Conservation (phyloP, 37 sponge, comb jelly and placozoan genomes). For the Hexactinellida sp. region DNA sequence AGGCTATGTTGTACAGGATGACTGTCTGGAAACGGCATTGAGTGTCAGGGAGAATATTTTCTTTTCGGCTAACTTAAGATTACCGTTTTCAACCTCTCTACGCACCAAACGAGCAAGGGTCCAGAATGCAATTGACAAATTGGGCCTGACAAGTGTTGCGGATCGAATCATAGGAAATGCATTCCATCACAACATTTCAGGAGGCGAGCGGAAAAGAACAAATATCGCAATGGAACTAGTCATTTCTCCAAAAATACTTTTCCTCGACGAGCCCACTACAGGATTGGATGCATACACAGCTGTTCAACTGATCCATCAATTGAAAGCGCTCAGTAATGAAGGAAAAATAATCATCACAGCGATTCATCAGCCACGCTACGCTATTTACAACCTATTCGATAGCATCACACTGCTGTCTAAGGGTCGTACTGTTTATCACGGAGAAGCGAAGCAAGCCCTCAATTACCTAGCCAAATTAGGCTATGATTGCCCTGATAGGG, state of each 20-base stretch:
- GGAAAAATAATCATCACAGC: slow-evolving; percentile 26
- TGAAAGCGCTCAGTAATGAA: slow-evolving; percentile 16
- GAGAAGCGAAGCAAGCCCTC: slow-evolving; percentile 21
- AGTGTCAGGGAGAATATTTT: slow-evolving; percentile 60
- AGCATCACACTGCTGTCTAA: slow-evolving; percentile 31
- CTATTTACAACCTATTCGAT: slow-evolving; percentile 43
- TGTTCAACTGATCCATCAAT: neutral
- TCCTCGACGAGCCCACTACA: slow-evolving; percentile 24
- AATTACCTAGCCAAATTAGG: slow-evolving; percentile 30
- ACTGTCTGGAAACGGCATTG: slow-evolving; percentile 58
- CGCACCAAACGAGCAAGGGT: slow-evolving; percentile 42
- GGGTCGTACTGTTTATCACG: slow-evolving; percentile 39
- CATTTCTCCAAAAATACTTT: neutral
- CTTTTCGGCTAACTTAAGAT: slow-evolving; percentile 69
- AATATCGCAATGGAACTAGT: slow-evolving; percentile 26
- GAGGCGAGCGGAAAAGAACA: slow-evolving; percentile 21
- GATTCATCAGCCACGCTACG: slow-evolving; percentile 33
- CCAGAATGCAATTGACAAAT: slow-evolving; percentile 42
- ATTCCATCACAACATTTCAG: neutral
- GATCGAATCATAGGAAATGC: neutral
- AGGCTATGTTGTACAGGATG: slow-evolving; percentile 44
- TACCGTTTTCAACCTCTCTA: slow-evolving; percentile 26
- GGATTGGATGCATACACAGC: slow-evolving; percentile 27
- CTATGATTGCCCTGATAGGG: slow-evolving; percentile 55
- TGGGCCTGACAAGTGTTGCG: slow-evolving; percentile 32